Evolutionary conservation across 2,113 vertebrate species (phyloP).

Genomic region (Bos indicus): DNA sequence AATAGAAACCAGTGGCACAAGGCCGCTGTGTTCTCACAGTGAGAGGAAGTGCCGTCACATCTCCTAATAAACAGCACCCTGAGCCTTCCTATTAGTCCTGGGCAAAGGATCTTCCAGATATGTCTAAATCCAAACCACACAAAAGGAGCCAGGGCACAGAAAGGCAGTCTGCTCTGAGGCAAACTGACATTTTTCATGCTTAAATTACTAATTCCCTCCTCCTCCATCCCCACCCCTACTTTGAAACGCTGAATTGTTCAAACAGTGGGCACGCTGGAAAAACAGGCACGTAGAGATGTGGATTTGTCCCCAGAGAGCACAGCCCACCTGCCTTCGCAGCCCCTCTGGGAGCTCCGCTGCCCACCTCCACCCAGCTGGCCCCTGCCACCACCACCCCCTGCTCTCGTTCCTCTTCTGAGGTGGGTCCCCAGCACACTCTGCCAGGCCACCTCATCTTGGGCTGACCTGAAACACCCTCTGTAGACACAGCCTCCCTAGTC

Average conservation of each 20-base stretch:
- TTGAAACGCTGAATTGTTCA: conserved; percentile 11
- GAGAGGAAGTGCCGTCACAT: conserved; percentile 27
- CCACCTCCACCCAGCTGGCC: not conserved
- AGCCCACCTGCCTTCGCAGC: not conserved
- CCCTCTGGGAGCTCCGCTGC: not conserved
- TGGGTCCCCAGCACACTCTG: not conserved
- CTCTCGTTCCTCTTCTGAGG: not conserved
- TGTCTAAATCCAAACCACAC: conserved; percentile 47
- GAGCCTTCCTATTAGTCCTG: conserved; percentile 25
- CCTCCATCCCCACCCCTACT: not conserved
- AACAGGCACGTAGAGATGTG: not conserved
- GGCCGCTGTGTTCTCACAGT: not conserved
- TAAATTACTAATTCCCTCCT: conserved; percentile 32
- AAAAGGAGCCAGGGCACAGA: conserved; percentile 48
- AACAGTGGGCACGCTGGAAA: not conserved
- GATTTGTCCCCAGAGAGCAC: not conserved
- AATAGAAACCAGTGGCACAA: not conserved
- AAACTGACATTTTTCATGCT: conserved; percentile 63
- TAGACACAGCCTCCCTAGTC: not conserved
- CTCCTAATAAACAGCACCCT: not conserved
- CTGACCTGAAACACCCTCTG: not conserved
- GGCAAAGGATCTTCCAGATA: conserved; percentile 46
- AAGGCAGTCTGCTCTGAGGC: conserved; percentile 51
- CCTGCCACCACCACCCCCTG: not conserved
- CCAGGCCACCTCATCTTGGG: not conserved